Percentiles rank a stretch among this genome's conserved stretches.
phyloP scores from a whole-genome alignment of 2,113 vertebrate species.

The Scolopax mira region DNA sequence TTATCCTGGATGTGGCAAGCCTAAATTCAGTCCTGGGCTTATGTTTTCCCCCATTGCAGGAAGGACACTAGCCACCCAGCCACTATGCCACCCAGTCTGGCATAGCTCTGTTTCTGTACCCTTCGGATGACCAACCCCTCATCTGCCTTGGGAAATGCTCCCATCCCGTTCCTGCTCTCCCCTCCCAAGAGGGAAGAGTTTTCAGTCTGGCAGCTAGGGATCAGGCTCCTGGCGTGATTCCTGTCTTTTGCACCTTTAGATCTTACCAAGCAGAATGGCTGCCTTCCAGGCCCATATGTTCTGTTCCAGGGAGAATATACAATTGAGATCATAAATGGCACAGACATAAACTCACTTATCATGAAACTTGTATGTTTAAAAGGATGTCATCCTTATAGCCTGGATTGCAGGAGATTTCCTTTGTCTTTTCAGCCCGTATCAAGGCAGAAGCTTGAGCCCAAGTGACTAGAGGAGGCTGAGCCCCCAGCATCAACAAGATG shows the following conservation, averaged over 20 bases:
- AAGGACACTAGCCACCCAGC: not conserved
- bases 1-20: not conserved
- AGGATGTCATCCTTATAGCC: not conserved
- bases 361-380: not conserved
- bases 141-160: not conserved
- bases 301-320: not conserved
- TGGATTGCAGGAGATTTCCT: not conserved
- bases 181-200: not conserved
- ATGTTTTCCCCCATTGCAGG: not conserved
- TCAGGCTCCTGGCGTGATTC: not conserved
- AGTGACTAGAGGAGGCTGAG: conserved; percentile 35
- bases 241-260: not conserved
- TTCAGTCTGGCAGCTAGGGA: not conserved
- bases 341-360: not conserved
- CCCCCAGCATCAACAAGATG: not conserved
- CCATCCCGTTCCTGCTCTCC: not conserved
- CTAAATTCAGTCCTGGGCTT: not conserved
- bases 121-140: not conserved
- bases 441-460: conserved; percentile 5
- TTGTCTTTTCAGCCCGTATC: not conserved
- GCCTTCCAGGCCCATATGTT: not conserved
- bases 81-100: not conserved
- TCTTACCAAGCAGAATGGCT: not conserved
- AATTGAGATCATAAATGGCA: not conserved
- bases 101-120: not conserved